phyloP scores from a whole-genome alignment of 2,113 vertebrate species.

The Pithys albifrons region DNA sequence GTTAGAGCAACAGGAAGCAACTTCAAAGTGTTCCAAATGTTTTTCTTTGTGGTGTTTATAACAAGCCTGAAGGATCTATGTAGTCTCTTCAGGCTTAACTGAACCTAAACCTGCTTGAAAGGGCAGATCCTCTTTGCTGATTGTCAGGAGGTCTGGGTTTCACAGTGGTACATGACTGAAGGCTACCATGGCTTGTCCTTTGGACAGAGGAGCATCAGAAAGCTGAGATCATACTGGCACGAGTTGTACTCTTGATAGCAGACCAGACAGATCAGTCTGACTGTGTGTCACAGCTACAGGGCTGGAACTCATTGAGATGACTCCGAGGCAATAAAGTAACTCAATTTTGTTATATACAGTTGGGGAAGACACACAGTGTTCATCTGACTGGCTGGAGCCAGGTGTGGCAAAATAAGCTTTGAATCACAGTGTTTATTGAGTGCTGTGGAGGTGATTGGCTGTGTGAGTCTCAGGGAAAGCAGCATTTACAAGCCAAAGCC shows the following conservation, averaged over 20 bases:
- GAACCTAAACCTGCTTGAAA: background rate
- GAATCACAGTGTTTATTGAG: background rate
- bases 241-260: background rate
- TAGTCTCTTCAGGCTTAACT: background rate
- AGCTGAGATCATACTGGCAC: background rate
- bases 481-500: background rate
- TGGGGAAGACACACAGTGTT: background rate
- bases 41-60: background rate
- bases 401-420: background rate
- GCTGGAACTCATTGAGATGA: background rate
- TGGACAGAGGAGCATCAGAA: background rate
- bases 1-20: background rate
- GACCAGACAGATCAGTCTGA: background rate
- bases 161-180: background rate
- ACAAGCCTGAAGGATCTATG: background rate
- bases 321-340: background rate
- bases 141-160: background rate
- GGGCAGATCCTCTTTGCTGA: background rate
- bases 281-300: background rate
- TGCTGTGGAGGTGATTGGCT: background rate
- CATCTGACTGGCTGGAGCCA: background rate
- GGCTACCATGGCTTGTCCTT: background rate
- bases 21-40: background rate
- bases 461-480: rapidly evolving
- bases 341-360: background rate